Percentiles rank a stretch among this genome's conserved stretches.
These are phyloP conservation scores for Hartigia nigra DNA, from an alignment of 2,888 invertebrate species.

Conservation along the genomic window DNA sequence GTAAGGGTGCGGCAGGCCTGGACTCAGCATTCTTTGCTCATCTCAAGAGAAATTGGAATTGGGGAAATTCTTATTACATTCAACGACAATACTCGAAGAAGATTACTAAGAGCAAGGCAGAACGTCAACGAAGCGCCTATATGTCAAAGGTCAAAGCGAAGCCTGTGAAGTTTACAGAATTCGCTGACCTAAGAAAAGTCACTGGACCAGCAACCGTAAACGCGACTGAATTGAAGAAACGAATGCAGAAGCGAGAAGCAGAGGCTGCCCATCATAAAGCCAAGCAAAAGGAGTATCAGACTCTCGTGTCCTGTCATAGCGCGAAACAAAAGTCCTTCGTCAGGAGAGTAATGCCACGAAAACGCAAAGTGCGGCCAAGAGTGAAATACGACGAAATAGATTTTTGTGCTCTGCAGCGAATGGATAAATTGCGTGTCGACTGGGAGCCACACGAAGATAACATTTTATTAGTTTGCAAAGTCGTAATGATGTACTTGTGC, in stretches of 20 bases:
- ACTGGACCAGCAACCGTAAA: constrained; percentile 41
- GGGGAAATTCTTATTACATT: constrained; percentile 52
- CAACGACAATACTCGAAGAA: constrained; percentile 19
- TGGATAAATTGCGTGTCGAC: constrained; percentile 71
- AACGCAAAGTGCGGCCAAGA: constrained; percentile 36
- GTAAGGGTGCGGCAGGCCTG: constrained; percentile 77
- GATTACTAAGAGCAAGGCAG: constrained; percentile 24
- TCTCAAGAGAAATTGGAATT: constrained; percentile 75
- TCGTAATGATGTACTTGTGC: constrained; percentile 70
- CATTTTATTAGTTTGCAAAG: constrained; percentile 75
- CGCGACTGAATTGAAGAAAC: constrained; percentile 32
- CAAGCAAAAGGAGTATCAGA: constrained; percentile 15
- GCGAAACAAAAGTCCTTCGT: constrained; percentile 48
- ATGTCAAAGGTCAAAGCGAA: constrained; percentile 28
- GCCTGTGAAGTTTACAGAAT: constrained; percentile 48
- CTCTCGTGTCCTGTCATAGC: constrained; percentile 14
- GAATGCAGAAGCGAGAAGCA: constrained; percentile 12
- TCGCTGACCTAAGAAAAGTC: constrained; percentile 43
- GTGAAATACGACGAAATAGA: constrained; percentile 74
- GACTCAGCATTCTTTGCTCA: constrained; percentile 78
- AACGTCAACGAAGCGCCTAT: constrained; percentile 13
- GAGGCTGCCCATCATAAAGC: constrained; percentile 3
- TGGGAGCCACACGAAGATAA: constrained; percentile 80
- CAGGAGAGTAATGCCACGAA: constrained; percentile 53
- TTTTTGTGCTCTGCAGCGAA: constrained; percentile 71